Evolutionary conservation across 2,888 invertebrate species (phyloP).

Genomic region (Synanthedon formicaeformis): DNA sequence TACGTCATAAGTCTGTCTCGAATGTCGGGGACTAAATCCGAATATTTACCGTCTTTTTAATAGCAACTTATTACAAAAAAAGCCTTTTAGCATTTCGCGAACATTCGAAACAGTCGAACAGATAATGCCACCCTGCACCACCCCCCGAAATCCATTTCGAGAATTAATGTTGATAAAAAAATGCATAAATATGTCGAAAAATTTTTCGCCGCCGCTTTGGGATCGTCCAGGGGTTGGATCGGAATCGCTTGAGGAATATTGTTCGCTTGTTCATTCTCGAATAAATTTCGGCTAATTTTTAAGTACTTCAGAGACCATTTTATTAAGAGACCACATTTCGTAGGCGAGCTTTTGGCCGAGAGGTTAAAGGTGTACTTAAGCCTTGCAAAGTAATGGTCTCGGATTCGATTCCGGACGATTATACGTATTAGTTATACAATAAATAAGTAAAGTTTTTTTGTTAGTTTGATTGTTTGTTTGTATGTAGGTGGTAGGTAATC

Average conservation of each 20-base stretch:
- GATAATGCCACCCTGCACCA: conserved; percentile 12
- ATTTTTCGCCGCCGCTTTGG: conserved; percentile 27
- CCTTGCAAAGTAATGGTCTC: too few relatives aligned
- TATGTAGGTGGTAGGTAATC: too few relatives aligned
- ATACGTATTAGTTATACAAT: too few relatives aligned
- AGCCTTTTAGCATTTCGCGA: conserved; percentile 8
- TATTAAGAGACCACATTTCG: too few relatives aligned
- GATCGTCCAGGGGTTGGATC: conserved; percentile 15
- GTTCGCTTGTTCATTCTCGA: conserved; percentile 20
- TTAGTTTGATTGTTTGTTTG: too few relatives aligned
- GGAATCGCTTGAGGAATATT: conserved; percentile 10
- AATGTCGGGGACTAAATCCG: neutral
- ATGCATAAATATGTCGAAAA: conserved; percentile 39
- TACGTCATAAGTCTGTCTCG: too few relatives aligned
- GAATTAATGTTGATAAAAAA: conserved; percentile 46
- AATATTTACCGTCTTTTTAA: neutral
- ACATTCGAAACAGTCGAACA: conserved; percentile 18
- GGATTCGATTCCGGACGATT: too few relatives aligned
- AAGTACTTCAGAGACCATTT: too few relatives aligned
- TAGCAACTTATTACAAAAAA: neutral
- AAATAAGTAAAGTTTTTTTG: too few relatives aligned
- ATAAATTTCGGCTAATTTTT: conserved; percentile 46
- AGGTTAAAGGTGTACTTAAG: too few relatives aligned
- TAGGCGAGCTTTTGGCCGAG: too few relatives aligned
- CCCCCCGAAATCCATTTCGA: conserved; percentile 46